Base-by-base conservation (phyloP, 30 jellyfish, hydroid and myxozoan species). In the Nemopilema nomurai region DNA sequence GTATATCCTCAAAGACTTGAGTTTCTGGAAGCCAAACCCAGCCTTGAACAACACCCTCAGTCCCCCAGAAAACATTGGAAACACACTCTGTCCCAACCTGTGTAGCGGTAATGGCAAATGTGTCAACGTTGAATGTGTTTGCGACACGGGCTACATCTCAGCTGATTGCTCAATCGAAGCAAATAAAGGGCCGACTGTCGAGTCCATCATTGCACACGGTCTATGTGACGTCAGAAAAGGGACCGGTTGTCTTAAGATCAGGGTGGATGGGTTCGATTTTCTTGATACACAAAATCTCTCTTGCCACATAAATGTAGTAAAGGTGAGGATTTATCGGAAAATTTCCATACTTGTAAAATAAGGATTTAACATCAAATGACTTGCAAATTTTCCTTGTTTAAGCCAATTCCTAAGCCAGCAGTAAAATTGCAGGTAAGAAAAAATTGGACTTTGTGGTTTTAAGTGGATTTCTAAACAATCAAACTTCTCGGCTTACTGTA, bases 31-130 rank as follows among this genome's bases (percentile, higher is more conserved):
- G 70, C 25, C 21, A n/a, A 89, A 76, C 33, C 83, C 91, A 30
- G 51, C 96, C 28, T 71, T 52, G 20, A 90, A 90, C 53, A 71
- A 71, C 76, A 83, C 92, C 1, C 8, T 84, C 25, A 72, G 57
- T 20, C 98, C 98, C 8, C 97, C 98, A 18, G 32, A 51, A 1
- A 96, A 79, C 65, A 74, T 92, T 26, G 97, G 87, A 18, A 84
- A 87, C 64, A 92, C 95, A 18, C 85, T 88, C 4, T 92, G 98
- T 29, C 98, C 96, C 0, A 84, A 79, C 64, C 49, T 87, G 67
- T 92, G 98, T 82, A 92, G 92, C 30, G 96, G 96, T 0, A 83
- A 81, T 82, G 98, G 98, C 18, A 76, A 31, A 51, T 92, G 98
- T 78, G 80, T 51, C 27, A 92, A 92, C 74, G 98, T 91, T 6